Percentiles rank a stretch among this genome's conserved stretches.
phyloP scores from a whole-genome alignment of 2,888 invertebrate genomes.

The Scaptomyza cyrtandrae region DNA sequence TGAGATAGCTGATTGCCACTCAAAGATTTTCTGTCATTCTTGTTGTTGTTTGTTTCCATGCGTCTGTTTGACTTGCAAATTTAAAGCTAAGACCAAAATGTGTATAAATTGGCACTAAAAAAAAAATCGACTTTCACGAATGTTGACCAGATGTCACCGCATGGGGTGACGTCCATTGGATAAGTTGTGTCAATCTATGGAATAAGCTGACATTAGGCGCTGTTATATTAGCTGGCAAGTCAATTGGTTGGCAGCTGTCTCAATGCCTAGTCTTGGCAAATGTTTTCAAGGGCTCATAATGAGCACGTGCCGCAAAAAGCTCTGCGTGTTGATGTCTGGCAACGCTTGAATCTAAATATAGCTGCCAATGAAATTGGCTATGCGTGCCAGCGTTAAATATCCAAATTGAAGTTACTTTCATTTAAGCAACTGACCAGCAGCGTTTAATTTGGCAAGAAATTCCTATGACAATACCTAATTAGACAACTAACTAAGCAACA shows the following conservation, averaged over 20 bases:
- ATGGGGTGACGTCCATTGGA: slow-evolving; percentile 21
- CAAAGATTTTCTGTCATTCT: slow-evolving; percentile 13
- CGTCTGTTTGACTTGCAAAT: slow-evolving; percentile 49
- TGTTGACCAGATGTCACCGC: slow-evolving; percentile 4
- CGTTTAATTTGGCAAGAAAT: not conserved
- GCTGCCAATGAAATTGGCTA: slow-evolving; percentile 15
- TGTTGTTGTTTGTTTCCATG: slow-evolving; percentile 10
- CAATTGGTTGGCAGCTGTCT: slow-evolving; percentile 8
- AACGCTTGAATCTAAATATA: slow-evolving; percentile 11
- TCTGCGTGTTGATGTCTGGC: slow-evolving; percentile 12
- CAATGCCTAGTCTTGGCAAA: slow-evolving; percentile 1
- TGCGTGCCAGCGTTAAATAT: slow-evolving; percentile 28
- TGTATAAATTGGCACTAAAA: slow-evolving; percentile 20
- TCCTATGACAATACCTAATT: too few species aligned
- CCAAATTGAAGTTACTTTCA: slow-evolving; percentile 28
- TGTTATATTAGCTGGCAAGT: not conserved
- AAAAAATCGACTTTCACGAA: not conserved
- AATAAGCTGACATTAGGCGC: slow-evolving; percentile 14
- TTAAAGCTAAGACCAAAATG: slow-evolving; percentile 32
- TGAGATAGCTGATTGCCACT: slow-evolving; percentile 41
- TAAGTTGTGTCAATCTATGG: slow-evolving; percentile 7
- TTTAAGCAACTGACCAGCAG: slow-evolving; percentile 12
- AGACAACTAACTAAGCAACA: too few species aligned
- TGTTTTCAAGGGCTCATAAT: slow-evolving; percentile 44
- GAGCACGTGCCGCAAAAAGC: slow-evolving; percentile 50